Percentiles rank a stretch among this genome's conserved stretches.
phyloP scores from a whole-genome alignment of 2,888 invertebrate genomes.

The Stenurella melanura region DNA sequence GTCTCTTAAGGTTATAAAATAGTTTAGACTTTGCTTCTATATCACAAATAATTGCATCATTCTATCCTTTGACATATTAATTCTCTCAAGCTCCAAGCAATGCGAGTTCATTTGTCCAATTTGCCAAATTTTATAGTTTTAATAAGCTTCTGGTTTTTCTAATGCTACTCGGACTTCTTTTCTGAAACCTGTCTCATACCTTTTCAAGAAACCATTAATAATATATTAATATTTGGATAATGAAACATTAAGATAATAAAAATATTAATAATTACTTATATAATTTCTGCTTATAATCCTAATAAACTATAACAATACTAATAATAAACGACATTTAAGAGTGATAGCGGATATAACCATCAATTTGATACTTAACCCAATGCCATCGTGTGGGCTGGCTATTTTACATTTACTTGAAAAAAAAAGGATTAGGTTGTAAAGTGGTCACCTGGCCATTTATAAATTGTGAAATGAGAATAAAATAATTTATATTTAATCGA shows the following conservation, averaged over 20 bases:
- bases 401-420: constrained; percentile 5
- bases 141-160: too few species aligned
- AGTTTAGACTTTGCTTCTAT: too few species aligned
- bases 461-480: neutral
- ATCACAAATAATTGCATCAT: too few species aligned
- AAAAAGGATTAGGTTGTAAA: neutral
- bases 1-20: too few species aligned
- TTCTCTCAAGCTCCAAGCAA: too few species aligned
- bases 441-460: neutral
- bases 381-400: constrained; percentile 10
- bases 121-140: too few species aligned
- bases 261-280: constrained; percentile 10
- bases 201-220: neutral
- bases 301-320: constrained; percentile 12
- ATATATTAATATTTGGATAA: neutral
- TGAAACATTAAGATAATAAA: neutral
- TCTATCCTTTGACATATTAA: too few species aligned
- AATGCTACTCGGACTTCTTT: too few species aligned
- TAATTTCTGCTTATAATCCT: neutral
- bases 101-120: too few species aligned
- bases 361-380: neutral
- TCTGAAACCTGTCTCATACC: too few species aligned
- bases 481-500: neutral
- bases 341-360: neutral
- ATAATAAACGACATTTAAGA: neutral